Conservation (phyloP, 2,888 invertebrate species). For the Dastarcus helophoroides region DNA sequence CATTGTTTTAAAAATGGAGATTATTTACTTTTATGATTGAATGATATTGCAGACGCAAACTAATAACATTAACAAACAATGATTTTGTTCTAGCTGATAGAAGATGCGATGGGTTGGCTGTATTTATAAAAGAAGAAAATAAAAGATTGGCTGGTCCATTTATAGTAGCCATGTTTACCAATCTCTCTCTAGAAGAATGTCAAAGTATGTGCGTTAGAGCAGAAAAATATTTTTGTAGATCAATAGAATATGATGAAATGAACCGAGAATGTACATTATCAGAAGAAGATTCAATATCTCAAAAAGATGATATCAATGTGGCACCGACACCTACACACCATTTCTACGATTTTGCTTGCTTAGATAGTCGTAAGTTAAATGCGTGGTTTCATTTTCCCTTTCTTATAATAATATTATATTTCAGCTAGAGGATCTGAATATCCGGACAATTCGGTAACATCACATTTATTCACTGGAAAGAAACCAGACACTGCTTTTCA, state of each 20-base stretch:
- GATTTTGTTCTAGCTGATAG: conserved; percentile 53
- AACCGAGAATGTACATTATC: conserved; percentile 79
- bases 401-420: conserved; percentile 25
- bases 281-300: conserved; percentile 83
- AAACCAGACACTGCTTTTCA: conserved; percentile 84
- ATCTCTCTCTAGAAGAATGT: conserved; percentile 78
- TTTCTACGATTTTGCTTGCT: conserved; percentile 79
- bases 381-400: conserved; percentile 5
- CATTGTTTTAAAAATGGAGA: not conserved
- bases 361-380: conserved; percentile 84
- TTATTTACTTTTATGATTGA: not conserved
- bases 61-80: not conserved
- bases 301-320: conserved; percentile 76
- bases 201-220: conserved; percentile 78
- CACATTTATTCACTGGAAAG: conserved; percentile 68
- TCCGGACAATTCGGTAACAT: conserved; percentile 76
- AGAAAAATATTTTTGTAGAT: conserved; percentile 81
- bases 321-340: conserved; percentile 78
- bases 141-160: conserved; percentile 79
- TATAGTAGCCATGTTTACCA: conserved; percentile 77
- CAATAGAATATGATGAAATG: conserved; percentile 81
- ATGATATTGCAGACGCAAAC: conserved; percentile 2
- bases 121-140: conserved; percentile 83
- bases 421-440: conserved; percentile 81
- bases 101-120: conserved; percentile 74